These are phyloP conservation scores for Triplophysa dalaica DNA, from an alignment of 2,113 vertebrate genomes.

Conservation along the genomic window DNA sequence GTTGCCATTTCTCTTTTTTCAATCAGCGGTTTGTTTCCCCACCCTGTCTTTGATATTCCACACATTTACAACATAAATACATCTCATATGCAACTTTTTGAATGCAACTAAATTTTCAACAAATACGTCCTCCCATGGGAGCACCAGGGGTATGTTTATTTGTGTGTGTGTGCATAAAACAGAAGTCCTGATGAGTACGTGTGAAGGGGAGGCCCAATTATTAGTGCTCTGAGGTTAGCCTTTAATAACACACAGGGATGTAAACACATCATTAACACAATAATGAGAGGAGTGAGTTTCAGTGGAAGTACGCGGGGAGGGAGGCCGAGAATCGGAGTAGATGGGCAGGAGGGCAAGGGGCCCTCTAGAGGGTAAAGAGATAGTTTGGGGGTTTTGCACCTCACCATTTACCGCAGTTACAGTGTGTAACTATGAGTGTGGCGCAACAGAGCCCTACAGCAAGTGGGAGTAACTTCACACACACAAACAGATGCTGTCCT, in stretches of 20 bases:
- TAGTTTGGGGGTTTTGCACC: slow-evolving; percentile 27
- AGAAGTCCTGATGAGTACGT: slow-evolving; percentile 30
- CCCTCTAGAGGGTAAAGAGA: slow-evolving; percentile 33
- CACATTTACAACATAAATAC: too few relatives aligned
- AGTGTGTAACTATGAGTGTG: slow-evolving; percentile 19
- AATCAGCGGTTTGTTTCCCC: too few relatives aligned
- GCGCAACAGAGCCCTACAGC: background rate
- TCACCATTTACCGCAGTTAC: slow-evolving; percentile 36
- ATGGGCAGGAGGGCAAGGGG: slow-evolving; percentile 41
- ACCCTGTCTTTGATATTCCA: too few relatives aligned
- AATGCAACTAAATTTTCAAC: background rate
- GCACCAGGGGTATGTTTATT: slow-evolving; percentile 41
- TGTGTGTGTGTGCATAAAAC: slow-evolving; percentile 50
- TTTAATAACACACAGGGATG: slow-evolving; percentile 57
- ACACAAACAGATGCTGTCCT: background rate
- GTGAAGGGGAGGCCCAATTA: slow-evolving; percentile 52
- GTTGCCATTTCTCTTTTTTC: too few relatives aligned
- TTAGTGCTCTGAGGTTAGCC: slow-evolving; percentile 55
- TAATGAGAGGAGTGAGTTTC: slow-evolving; percentile 53
- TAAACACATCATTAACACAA: slow-evolving; percentile 59
- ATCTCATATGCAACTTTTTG: too few relatives aligned
- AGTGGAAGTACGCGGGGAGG: slow-evolving; percentile 5
- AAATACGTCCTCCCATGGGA: background rate
- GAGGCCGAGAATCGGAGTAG: slow-evolving; percentile 32
- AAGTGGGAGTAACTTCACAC: background rate